Evolutionary conservation across 2,113 vertebrate genomes (phyloP).

Genomic region (Azemiops feae): DNA sequence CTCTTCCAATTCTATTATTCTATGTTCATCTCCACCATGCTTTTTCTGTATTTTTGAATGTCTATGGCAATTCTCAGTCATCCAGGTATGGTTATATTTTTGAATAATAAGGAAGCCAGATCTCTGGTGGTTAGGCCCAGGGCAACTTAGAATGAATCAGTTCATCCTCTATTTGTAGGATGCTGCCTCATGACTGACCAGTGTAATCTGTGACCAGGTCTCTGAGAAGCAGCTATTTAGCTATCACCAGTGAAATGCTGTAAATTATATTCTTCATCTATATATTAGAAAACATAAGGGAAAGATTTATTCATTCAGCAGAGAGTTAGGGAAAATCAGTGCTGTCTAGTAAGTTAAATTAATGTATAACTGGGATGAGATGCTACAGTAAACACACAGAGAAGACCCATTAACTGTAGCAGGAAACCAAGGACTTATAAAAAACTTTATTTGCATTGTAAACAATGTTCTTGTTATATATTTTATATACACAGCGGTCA

Average conservation of each 20-base stretch:
- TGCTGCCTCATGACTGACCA: neutral
- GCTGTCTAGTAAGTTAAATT: neutral
- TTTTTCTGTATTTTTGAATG: neutral
- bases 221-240: neutral
- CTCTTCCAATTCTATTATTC: neutral
- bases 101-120: neutral
- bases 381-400: neutral
- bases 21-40: neutral
- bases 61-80: too few relatives aligned
- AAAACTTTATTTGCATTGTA: neutral
- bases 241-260: neutral
- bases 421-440: fast-evolving
- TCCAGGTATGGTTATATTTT: neutral
- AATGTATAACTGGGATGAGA: neutral
- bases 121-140: neutral
- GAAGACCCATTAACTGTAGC: neutral
- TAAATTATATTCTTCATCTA: neutral
- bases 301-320: neutral
- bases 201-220: neutral
- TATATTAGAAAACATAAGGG: neutral
- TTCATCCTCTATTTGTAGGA: neutral
- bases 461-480: neutral
- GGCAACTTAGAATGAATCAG: neutral
- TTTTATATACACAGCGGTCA: neutral
- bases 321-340: neutral